phyloP scores from a whole-genome alignment of 2,888 invertebrate genomes.

The Gastrophysa polygoni region DNA sequence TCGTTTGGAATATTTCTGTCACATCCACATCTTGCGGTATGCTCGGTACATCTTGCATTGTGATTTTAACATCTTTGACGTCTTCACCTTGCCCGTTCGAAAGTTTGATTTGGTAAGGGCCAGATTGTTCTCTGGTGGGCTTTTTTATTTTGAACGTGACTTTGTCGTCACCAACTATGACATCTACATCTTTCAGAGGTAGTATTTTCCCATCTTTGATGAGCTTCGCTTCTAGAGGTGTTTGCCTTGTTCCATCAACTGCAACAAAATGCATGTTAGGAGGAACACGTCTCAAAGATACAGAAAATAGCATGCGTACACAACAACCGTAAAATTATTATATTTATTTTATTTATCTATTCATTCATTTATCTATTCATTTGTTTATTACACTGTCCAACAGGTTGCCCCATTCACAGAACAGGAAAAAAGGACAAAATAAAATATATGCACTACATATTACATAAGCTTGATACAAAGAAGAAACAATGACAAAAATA shows the following conservation, averaged over 20 bases:
- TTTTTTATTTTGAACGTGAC: slow-evolving; percentile 90
- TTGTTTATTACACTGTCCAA: too few relatives aligned
- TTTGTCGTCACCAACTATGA: slow-evolving; percentile 90
- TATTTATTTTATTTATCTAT: too few relatives aligned
- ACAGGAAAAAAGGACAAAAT: too few relatives aligned
- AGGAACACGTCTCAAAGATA: too few relatives aligned
- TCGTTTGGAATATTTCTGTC: slow-evolving; percentile 84
- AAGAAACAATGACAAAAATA: too few relatives aligned
- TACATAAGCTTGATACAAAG: too few relatives aligned
- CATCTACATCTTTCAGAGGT: slow-evolving; percentile 87
- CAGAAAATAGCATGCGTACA: too few relatives aligned
- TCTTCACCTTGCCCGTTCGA: slow-evolving; percentile 94
- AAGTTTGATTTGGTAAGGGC: slow-evolving; percentile 91
- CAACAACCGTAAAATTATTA: too few relatives aligned
- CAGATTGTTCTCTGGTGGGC: slow-evolving; percentile 83
- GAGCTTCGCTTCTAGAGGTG: slow-evolving; percentile 88
- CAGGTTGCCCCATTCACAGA: too few relatives aligned
- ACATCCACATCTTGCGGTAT: slow-evolving; percentile 86
- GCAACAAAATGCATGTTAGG: slow-evolving; percentile 29
- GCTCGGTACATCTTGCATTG: slow-evolving; percentile 90
- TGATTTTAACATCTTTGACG: slow-evolving; percentile 79
- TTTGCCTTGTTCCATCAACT: slow-evolving; percentile 89
- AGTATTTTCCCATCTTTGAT: slow-evolving; percentile 90
- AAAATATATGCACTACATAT: too few relatives aligned
- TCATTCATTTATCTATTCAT: too few relatives aligned